Evolutionary conservation across 2,113 vertebrate species (phyloP).

Genomic region (Trichechus manatus): DNA sequence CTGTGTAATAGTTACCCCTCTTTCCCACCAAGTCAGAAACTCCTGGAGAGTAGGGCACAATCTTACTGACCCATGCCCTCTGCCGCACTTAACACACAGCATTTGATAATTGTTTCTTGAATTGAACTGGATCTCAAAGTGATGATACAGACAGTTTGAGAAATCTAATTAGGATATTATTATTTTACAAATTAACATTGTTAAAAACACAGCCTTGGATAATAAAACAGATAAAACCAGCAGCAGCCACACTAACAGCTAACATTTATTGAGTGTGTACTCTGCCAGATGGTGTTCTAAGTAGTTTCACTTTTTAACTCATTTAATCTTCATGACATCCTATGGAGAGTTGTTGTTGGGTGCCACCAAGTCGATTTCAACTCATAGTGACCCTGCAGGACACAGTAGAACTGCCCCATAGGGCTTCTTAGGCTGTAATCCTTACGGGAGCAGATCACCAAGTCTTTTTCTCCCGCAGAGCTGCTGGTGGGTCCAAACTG

Average conservation of each 20-base stretch:
- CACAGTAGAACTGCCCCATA: neutral
- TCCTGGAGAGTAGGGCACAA: neutral
- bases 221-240: constrained; percentile 43
- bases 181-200: constrained; percentile 38
- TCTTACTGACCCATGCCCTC: neutral
- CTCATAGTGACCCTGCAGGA: neutral
- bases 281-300: neutral
- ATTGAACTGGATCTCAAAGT: constrained; percentile 46
- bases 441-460: neutral
- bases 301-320: constrained; percentile 26
- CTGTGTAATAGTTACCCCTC: neutral
- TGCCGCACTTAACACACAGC: neutral
- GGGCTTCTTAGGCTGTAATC: neutral
- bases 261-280: neutral
- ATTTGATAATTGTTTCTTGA: constrained; percentile 13
- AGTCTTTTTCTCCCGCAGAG: neutral
- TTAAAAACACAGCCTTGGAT: constrained; percentile 52
- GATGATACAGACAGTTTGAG: neutral
- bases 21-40: neutral
- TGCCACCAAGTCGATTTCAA: neutral
- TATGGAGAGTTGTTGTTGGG: neutral
- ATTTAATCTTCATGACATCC: neutral
- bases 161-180: constrained; percentile 37
- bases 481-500: neutral
- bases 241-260: neutral